Percentiles rank a stretch among this genome's conserved stretches.
Conservation (phyloP, 2,888 invertebrate species). For the Apocheima hispidaria region DNA sequence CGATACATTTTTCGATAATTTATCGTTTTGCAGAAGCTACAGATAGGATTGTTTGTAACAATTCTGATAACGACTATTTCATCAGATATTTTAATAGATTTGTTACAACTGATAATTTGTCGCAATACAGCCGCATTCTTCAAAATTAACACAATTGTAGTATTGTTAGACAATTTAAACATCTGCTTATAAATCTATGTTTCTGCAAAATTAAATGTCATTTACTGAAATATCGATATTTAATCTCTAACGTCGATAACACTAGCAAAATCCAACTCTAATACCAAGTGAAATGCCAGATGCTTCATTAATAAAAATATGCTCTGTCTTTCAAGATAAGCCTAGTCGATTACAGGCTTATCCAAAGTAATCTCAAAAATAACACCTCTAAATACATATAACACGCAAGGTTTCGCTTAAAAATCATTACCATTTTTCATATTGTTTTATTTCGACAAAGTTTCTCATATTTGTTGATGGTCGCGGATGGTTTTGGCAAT, state of each 20-base stretch:
- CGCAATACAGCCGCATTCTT: neutral
- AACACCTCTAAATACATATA: neutral
- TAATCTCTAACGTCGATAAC: neutral
- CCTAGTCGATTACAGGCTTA: neutral
- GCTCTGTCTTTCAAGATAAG: neutral
- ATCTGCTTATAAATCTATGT: too few relatives aligned
- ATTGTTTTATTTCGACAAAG: constrained; percentile 3
- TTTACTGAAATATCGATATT: neutral
- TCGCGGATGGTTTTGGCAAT: constrained; percentile 20
- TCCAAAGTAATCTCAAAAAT: neutral
- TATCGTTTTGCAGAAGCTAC: neutral
- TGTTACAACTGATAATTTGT: neutral
- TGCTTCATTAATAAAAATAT: constrained; percentile 1
- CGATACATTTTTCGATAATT: neutral
- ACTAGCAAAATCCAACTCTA: constrained; percentile 1
- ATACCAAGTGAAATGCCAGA: neutral
- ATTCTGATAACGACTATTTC: neutral
- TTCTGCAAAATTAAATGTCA: neutral
- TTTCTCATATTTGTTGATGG: neutral
- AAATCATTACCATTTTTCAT: neutral
- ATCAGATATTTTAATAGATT: neutral
- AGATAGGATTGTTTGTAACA: neutral
- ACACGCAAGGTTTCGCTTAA: neutral
- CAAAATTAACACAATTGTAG: too few relatives aligned
- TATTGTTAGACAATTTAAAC: too few relatives aligned